phyloP scores from a whole-genome alignment of 2,797 vertebrate genomes.

The Chelmon rostratus region DNA sequence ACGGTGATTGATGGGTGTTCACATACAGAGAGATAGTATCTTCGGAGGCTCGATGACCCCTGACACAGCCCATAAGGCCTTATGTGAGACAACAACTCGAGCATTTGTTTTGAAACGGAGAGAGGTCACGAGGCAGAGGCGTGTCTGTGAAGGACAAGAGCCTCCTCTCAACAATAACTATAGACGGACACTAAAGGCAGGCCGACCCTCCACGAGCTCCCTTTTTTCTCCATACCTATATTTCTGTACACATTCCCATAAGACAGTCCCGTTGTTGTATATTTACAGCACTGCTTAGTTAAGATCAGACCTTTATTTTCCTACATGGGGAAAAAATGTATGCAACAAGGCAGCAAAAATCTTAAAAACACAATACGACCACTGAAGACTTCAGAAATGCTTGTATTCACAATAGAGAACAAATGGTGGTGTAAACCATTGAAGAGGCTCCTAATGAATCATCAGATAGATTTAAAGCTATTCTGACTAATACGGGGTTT shows the following conservation, averaged over 20 bases:
- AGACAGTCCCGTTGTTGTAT: too few species aligned
- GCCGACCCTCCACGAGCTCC: not conserved
- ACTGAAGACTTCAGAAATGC: not conserved
- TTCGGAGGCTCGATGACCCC: conserved; percentile 52
- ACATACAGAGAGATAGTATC: conserved; percentile 60
- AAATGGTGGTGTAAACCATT: not conserved
- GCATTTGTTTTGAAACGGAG: conserved; percentile 43
- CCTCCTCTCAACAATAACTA: conserved; percentile 19
- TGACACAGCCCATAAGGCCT: conserved; percentile 43
- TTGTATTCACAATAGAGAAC: not conserved
- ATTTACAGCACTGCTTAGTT: not conserved
- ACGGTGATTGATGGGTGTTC: conserved; percentile 65
- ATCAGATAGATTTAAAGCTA: not conserved
- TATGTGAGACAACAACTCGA: conserved; percentile 35
- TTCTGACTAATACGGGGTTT: not conserved
- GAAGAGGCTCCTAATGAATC: not conserved
- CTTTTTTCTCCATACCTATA: not conserved
- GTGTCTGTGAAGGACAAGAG: conserved; percentile 12
- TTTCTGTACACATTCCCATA: not conserved
- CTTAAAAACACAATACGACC: not conserved
- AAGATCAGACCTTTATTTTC: not conserved
- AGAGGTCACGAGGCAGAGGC: conserved; percentile 19
- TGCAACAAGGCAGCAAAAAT: not conserved
- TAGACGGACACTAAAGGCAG: not conserved
- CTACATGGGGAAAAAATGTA: not conserved